Conservation (phyloP, 2,113 vertebrate genomes). For the Sebastes schlegelii region DNA sequence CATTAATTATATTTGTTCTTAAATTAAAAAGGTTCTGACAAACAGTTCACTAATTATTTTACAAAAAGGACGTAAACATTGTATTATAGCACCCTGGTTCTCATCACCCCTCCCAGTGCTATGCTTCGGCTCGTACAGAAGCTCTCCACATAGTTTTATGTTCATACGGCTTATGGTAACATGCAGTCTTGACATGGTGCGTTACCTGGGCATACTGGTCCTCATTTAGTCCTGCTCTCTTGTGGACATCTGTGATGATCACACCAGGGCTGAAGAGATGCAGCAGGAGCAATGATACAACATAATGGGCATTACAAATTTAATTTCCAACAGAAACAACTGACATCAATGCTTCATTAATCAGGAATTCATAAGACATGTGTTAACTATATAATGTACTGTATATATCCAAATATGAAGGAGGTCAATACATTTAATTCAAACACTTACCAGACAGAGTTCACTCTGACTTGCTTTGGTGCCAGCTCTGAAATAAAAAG, state of each 20-base stretch:
- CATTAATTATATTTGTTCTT: no score
- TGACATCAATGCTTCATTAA: neutral
- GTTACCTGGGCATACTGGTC: conserved; percentile 83
- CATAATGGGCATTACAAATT: neutral
- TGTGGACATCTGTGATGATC: conserved; percentile 86
- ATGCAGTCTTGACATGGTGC: neutral
- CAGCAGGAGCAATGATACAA: neutral
- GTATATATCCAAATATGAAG: neutral
- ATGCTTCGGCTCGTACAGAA: no score
- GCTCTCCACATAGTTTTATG: no score
- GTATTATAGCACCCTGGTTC: no score
- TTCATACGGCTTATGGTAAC: no score
- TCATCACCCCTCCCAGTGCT: no score
- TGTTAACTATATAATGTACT: neutral
- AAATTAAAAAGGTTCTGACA: no score
- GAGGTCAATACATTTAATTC: neutral
- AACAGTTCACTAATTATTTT: no score
- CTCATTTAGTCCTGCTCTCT: conserved; percentile 84
- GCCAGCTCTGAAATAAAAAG: conserved; percentile 81
- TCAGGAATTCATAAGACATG: neutral
- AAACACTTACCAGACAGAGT: conserved; percentile 85
- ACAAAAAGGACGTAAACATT: no score
- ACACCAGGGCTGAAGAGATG: conserved; percentile 81
- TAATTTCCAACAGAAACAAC: neutral
- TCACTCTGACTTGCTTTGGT: conserved; percentile 85